Evolutionary conservation across 2,113 vertebrate species (phyloP), one percentile per base, ranked within the genome.

Genomic region (Carettochelys insculpta): DNA sequence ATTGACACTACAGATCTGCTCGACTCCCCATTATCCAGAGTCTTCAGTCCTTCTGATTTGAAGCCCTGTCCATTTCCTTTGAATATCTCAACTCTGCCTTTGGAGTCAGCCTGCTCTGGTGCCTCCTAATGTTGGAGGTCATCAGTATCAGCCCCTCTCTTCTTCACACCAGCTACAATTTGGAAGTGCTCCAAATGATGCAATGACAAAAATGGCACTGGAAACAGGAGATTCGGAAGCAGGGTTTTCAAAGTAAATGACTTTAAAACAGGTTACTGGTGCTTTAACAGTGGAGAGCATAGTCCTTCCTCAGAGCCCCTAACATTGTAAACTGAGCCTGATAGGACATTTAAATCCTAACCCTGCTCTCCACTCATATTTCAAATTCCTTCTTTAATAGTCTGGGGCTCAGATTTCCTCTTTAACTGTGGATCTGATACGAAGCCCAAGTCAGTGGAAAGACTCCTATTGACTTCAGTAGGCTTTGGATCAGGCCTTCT

Each of bases 351-450:
- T 96, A 86, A 88, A 83, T 97, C 92, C 87, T 53, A 68, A 58
- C n/a, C 73, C 78, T 79, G 19, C 45, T 86, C 77, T 83, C 91
- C 91, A 96, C 90, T 96, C 95, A 34, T 52, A 88, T 96, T 96
- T 97, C 95, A 92, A 50, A 65, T 87, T 85, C 80, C 43, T n/a
- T 77, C 61, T 54, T 51, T 68, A 51, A 56, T 11, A 13, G 14
- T 77, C 76, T 61, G 58, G 51, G 68, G 80, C 3, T 4, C 76
- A 34, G 34, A 48, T 54, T 73, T 53, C 58, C 65, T 61, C 83
- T 84, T 81, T 85, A 81, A 54, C 8, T 82, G 11, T 38, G 31
- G 14, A 47, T 31, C 41, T 88, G 82, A 86, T 48, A 34, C 84
- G 77, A 75, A 79, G 52, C 56, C 17, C 58, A 83, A 38, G n/a